Conservation (phyloP, 2,888 invertebrate species). For the Julus scandinavius region DNA sequence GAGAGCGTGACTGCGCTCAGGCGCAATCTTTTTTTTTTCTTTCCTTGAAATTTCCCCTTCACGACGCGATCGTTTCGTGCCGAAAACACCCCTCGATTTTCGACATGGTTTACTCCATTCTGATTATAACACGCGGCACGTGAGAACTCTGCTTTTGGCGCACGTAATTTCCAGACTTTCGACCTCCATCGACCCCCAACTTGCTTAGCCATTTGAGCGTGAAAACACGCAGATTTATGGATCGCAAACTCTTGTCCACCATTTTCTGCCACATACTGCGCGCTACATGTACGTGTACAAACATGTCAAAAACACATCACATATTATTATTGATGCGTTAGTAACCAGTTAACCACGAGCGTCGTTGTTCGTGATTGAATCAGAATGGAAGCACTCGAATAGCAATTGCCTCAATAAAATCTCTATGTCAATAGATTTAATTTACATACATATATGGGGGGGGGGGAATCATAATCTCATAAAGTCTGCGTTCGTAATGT, state of each 20-base stretch:
- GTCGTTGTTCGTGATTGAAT: neutral
- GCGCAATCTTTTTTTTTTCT: neutral
- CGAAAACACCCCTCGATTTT: neutral
- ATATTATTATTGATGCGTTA: neutral
- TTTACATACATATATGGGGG: too few relatives aligned
- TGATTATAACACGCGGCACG: constrained; percentile 42
- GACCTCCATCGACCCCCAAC: constrained; percentile 38
- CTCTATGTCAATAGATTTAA: too few relatives aligned
- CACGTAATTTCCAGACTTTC: constrained; percentile 39
- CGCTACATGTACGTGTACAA: neutral
- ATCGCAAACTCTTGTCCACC: neutral
- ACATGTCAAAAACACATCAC: neutral
- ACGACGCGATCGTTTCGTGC: neutral
- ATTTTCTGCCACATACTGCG: neutral
- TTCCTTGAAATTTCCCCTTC: neutral
- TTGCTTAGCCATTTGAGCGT: neutral
- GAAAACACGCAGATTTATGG: constrained; percentile 4
- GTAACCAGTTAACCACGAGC: neutral
- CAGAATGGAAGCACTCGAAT: neutral
- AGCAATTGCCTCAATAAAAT: too few relatives aligned
- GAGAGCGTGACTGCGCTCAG: constrained; percentile 1
- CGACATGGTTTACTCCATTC: neutral
- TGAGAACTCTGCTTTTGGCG: constrained; percentile 34
- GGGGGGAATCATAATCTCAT: too few relatives aligned
- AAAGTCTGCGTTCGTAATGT: too few relatives aligned